Evolutionary conservation across 2,888 invertebrate genomes (phyloP), one percentile per base, ranked within the genome.

Genomic region (Linnaemya vulpina): DNA sequence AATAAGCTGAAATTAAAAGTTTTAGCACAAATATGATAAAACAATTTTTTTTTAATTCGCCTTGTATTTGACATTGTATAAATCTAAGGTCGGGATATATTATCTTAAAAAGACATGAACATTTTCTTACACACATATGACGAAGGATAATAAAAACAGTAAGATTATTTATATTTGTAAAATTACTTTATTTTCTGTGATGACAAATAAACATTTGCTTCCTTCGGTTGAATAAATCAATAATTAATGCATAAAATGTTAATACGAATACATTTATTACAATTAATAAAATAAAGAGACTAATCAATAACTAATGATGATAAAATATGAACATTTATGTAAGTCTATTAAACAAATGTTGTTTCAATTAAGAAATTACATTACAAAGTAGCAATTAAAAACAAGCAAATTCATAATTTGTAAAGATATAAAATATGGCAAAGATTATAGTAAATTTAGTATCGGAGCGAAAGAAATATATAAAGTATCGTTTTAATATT

Each of bases 201-300:
- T 53, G 78, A 63, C 71, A 79, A 63, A 79, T 80, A 65, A 78
- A 67, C 35, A 22, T 79, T 71, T 58, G 10, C 53, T 17, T 49
- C 17, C 3, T 63, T 79, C 22, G 22, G 55, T 79, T 79, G 53
- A 53, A 75, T 74, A 67, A 46, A 67, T 74, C 49, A 83, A 79
- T 71, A 79, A 70, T 83, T 58, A 71, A 58, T 84, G 79, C 75
- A 79, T 74, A 65, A 79, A 79, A 75, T 70, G 55, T 74, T 78
- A 68, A 83, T 78, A 83, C 74, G 73, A 70, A 25, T 74, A 78
- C 73, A 77, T 73, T 46, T 55, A 62, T 77, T 73, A 65, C 55
- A 63, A 78, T 35, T 62, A 71, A 43, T 73, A 65, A 65, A 63
- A 78, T 35, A 51, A 71, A 43, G 67, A 73, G 67, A 73, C 62